Evolutionary conservation across 2,113 vertebrate species (phyloP).

Genomic region (Sylvilagus bachmani): DNA sequence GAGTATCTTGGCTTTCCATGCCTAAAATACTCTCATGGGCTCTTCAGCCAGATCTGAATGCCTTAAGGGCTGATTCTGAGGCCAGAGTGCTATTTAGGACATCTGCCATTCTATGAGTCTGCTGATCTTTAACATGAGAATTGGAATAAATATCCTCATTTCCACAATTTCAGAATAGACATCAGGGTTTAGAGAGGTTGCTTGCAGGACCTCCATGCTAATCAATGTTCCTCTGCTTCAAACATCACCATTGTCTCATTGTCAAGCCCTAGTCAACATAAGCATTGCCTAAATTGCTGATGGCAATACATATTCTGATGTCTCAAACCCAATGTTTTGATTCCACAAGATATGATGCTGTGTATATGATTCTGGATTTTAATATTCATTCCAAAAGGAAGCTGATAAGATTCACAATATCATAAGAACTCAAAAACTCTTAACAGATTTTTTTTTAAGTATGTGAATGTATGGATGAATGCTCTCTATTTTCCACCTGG

Average conservation of each 20-base stretch:
- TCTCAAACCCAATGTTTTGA: neutral
- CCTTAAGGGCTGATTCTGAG: no score
- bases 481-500: neutral
- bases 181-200: neutral
- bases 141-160: neutral
- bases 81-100: no score
- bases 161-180: neutral
- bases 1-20: no score
- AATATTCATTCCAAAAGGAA: neutral
- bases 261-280: neutral
- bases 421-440: neutral
- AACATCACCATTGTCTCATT: neutral
- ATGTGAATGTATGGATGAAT: neutral
- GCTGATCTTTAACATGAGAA: conserved; percentile 7
- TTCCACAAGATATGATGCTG: rapidly evolving
- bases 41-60: no score
- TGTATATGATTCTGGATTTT: neutral
- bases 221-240: neutral
- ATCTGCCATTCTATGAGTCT: no score
- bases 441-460: neutral
- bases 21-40: no score
- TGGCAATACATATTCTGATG: neutral
- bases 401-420: neutral
- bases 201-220: neutral
- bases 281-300: neutral